These are phyloP conservation scores for Danionella dracula DNA, from an alignment of 2,797 vertebrate genomes.

Conservation along the genomic window DNA sequence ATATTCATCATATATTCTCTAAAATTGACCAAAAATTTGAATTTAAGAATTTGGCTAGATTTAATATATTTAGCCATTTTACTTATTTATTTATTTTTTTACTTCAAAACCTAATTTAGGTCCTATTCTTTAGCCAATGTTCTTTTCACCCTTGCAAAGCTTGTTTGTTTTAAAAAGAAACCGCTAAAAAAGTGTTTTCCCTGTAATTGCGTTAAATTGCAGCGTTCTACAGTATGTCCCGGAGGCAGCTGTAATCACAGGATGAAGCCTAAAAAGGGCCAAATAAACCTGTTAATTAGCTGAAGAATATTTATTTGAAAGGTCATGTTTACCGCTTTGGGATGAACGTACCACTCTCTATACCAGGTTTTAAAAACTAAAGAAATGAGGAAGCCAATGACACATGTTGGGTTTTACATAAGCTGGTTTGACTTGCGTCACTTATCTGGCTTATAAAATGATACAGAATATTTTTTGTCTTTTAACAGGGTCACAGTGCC, in stretches of 20 bases:
- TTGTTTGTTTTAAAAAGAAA: slow-evolving; percentile 42
- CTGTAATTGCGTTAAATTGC: slow-evolving; percentile 43
- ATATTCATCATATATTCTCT: no score
- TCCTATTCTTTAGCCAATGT: neutral
- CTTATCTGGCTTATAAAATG: neutral
- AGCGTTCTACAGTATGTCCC: slow-evolving; percentile 7
- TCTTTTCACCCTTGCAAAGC: neutral
- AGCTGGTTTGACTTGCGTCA: neutral
- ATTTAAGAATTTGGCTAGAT: no score
- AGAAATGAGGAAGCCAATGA: neutral
- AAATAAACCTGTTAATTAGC: neutral
- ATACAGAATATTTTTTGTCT: neutral
- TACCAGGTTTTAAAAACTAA: neutral
- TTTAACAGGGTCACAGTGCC: neutral
- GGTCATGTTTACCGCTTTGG: neutral
- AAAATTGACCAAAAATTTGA: no score
- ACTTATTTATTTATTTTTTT: neutral
- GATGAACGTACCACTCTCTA: no score
- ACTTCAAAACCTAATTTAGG: neutral
- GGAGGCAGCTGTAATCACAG: neutral
- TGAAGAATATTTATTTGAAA: neutral
- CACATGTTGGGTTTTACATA: neutral
- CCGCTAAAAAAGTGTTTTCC: neutral
- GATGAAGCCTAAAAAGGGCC: neutral
- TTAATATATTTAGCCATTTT: neutral